Base-by-base conservation (phyloP, 2,888 invertebrate genomes). In the Cantharis lateralis region DNA sequence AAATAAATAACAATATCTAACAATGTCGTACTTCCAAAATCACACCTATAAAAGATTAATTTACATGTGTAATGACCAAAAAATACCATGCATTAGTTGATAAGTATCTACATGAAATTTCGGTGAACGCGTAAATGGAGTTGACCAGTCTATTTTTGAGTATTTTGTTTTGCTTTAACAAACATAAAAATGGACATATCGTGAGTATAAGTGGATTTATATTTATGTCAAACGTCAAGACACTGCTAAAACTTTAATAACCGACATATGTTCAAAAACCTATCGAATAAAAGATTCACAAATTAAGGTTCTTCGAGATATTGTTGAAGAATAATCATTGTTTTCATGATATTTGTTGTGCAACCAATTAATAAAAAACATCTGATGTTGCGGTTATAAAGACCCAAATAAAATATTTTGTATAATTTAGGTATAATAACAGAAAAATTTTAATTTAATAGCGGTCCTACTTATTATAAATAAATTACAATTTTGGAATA, bases 51-150 rank as follows among this genome's bases (percentile, higher is more conserved):
- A 86, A 85, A 83, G 84, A 82, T 82, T 85, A 85, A 87, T 87
- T 87, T 87, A 84, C 86, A 87, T 87, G 85, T 84, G 84, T 87
- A 87, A 87, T 87, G 84, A 86, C 85, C 82, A 84, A 84, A 86
- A 66, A 87, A 87, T 87, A 84, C 83, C 84, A 83, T 85, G 83
- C 83, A 87, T 87, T 87, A 87, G 75, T 74, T 82, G 87, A 87
- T 87, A 85, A 82, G 77, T 76, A 87, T 86, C 87, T 84, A 86
- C 86, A 85, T 82, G 83, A 83, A 84, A 85, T 83, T 83, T 84
- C 84, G 82, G 83, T 79, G 82, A 82, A 82, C 80, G 82, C 76
- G 81, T 82, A 80, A 82, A 79, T 82, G 78, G 66, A 80, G 79
- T 75, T 70, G 80, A 68, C 78, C 83, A 76, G 63, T 62, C 32